Base-by-base conservation (phyloP, 1,140 invertebrate species). In the Brachionus rubens region DNA sequence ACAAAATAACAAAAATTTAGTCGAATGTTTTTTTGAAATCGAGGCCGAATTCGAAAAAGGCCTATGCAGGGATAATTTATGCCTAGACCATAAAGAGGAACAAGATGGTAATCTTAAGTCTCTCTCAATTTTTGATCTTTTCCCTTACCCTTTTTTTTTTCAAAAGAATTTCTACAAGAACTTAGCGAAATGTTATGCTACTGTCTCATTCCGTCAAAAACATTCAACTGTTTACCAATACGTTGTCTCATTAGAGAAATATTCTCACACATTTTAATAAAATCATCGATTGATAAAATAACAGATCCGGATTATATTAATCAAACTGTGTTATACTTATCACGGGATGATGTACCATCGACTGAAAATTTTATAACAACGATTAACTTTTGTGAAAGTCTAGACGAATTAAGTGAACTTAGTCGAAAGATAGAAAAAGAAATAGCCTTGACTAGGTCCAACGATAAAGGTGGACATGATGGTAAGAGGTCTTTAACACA, bases 281-380 rank as follows among this genome's bases (percentile, higher is more conserved):
- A 89, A 78, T 92, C 93, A 4, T 83, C 93, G 3, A 86, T 96
- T 46, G 87, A 91, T 81, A 86, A 92, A 79, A 84, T 96, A 56
- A 92, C 92, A 30, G 92, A 96, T 86, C 93, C 94, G 75, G 92
- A 96, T 87, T 95, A 93, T 83, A 90, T 97, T 78, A 96, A 96
- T 87, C 91, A 93, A 85, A 88, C 89, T 67, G 90, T 94, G 81
- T 89, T 95, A 81, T 92, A 91, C 90, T 88, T 92, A 87, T 54
- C 50, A 24, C 68, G 12, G 10, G 14, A 48, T 36, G 24, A 30
- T 50, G n/a, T 40, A 1, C 43, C 46, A 10, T 72, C 68, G 1
- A 72, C 68, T 19, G 68, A 72, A 28, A 72, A 72, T 41, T 72
- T 72, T 50, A 19, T 72, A 16, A 72, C 43, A n/a, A 54, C 50